Conservation (phyloP, 2,888 invertebrate genomes). For the Drosophila borealis region DNA sequence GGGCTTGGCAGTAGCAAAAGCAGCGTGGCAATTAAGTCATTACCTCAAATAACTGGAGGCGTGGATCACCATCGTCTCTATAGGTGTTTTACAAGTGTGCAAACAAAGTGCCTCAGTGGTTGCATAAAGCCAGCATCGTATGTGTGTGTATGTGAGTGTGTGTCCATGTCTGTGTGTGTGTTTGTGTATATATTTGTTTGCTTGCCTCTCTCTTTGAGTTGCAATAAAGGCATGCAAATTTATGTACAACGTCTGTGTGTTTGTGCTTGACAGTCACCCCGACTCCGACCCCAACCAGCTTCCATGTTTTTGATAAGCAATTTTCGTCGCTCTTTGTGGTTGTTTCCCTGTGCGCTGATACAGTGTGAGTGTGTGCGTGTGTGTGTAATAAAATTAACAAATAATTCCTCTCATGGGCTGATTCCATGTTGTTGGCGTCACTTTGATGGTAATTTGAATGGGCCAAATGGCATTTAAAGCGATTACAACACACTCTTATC, state of each 20-base stretch:
- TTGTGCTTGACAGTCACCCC: slow-evolving; percentile 30
- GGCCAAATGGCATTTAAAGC: slow-evolving; percentile 65
- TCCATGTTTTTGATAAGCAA: slow-evolving; percentile 73
- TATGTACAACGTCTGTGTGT: slow-evolving; percentile 50
- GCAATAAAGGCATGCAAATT: slow-evolving; percentile 82
- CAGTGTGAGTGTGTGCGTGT: slow-evolving; percentile 16
- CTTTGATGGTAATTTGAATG: slow-evolving; percentile 78
- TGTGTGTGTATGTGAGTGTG: slow-evolving; percentile 19
- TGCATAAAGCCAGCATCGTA: slow-evolving; percentile 54
- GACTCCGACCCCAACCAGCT: neutral
- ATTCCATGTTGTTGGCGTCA: slow-evolving; percentile 51
- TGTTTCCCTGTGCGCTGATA: slow-evolving; percentile 16
- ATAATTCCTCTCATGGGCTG: slow-evolving; percentile 64
- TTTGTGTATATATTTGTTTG: slow-evolving; percentile 46
- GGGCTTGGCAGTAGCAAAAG: slow-evolving; percentile 19
- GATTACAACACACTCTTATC: slow-evolving; percentile 73
- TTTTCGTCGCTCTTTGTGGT: slow-evolving; percentile 61
- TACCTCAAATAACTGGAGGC: slow-evolving; percentile 72
- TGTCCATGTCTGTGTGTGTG: slow-evolving; percentile 14
- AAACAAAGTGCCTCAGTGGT: slow-evolving; percentile 69
- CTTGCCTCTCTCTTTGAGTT: slow-evolving; percentile 52
- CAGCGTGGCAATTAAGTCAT: slow-evolving; percentile 76
- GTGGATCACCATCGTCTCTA: slow-evolving; percentile 21
- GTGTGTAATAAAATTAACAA: slow-evolving; percentile 76
- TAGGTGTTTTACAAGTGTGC: slow-evolving; percentile 79